These are phyloP conservation scores for Oryzias curvinotus DNA, from an alignment of 2,113 vertebrate species.

Conservation along the genomic window DNA sequence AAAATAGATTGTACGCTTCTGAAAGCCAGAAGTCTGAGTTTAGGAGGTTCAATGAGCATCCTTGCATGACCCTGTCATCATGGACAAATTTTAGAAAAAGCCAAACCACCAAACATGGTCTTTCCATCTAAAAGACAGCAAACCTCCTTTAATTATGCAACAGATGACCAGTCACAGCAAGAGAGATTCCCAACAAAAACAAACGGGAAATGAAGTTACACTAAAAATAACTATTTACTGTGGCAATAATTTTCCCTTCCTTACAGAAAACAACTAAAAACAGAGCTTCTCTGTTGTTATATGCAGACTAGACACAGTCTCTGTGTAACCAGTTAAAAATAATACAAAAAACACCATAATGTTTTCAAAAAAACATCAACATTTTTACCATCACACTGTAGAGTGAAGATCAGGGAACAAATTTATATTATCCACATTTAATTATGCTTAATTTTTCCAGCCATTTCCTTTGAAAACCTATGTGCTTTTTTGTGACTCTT, in stretches of 20 bases:
- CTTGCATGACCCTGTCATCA: constrained; percentile 62
- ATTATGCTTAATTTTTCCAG: constrained; percentile 35
- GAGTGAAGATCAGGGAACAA: constrained; percentile 15
- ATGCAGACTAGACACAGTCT: too few relatives aligned
- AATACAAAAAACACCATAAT: constrained; percentile 4
- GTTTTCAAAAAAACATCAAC: constrained; percentile 15
- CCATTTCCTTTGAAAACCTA: constrained; percentile 29
- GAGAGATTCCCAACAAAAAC: constrained; percentile 18
- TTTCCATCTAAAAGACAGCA: constrained; percentile 53
- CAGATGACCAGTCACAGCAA: constrained; percentile 43
- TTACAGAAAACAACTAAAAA: constrained; percentile 3
- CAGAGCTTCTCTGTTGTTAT: too few relatives aligned
- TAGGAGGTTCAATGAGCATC: constrained; percentile 44
- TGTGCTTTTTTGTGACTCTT: constrained; percentile 10
- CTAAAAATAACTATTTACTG: constrained; percentile 45
- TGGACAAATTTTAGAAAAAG: constrained; percentile 27
- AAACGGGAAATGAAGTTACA: constrained; percentile 36
- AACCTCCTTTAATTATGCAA: constrained; percentile 65
- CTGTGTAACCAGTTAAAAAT: too few relatives aligned
- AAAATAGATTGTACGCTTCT: constrained; percentile 45
- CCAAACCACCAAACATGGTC: constrained; percentile 52
- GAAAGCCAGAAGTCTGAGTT: constrained; percentile 23
- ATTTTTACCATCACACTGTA: constrained; percentile 24
- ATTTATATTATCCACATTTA: constrained; percentile 38
- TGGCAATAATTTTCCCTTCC: constrained; percentile 23